Conservation (phyloP, 2,888 invertebrate species). For the Crioceris asparagi region DNA sequence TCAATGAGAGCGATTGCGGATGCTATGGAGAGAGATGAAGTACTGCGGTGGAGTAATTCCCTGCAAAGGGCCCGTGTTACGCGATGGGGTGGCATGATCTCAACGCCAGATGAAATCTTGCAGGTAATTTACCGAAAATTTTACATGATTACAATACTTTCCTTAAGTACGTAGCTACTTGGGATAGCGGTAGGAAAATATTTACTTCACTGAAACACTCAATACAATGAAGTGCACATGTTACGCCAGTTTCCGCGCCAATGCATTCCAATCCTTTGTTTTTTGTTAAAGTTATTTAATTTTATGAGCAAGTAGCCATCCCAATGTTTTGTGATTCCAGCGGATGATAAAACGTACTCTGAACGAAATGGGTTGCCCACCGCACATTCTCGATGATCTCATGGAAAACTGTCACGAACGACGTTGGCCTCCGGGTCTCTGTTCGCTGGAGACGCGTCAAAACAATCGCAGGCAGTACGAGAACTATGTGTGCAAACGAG, state of each 20-base stretch:
- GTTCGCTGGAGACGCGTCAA: constrained; percentile 86
- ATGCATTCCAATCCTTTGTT: too few relatives aligned
- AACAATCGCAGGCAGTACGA: constrained; percentile 89
- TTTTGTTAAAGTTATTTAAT: too few relatives aligned
- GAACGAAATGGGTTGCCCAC: constrained; percentile 88
- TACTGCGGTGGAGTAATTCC: constrained; percentile 78
- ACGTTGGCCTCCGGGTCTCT: constrained; percentile 88
- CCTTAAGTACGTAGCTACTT: too few relatives aligned
- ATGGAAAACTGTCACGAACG: constrained; percentile 97
- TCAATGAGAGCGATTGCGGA: constrained; percentile 86
- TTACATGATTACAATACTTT: too few relatives aligned
- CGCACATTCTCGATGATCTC: constrained; percentile 84
- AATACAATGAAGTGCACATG: too few relatives aligned
- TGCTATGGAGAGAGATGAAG: constrained; percentile 91
- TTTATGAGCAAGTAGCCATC: not conserved
- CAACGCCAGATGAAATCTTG: constrained; percentile 89
- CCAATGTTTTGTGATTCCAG: constrained; percentile 40
- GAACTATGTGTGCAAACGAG: constrained; percentile 86
- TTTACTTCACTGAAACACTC: too few relatives aligned
- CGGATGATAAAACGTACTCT: constrained; percentile 88
- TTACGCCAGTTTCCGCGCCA: too few relatives aligned
- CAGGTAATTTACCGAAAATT: too few relatives aligned
- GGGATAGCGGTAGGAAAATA: too few relatives aligned
- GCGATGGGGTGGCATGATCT: constrained; percentile 97
- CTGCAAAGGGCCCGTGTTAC: constrained; percentile 80